Conservation (phyloP, 1,140 invertebrate genomes). For the Aphelenchoides fujianensis region DNA sequence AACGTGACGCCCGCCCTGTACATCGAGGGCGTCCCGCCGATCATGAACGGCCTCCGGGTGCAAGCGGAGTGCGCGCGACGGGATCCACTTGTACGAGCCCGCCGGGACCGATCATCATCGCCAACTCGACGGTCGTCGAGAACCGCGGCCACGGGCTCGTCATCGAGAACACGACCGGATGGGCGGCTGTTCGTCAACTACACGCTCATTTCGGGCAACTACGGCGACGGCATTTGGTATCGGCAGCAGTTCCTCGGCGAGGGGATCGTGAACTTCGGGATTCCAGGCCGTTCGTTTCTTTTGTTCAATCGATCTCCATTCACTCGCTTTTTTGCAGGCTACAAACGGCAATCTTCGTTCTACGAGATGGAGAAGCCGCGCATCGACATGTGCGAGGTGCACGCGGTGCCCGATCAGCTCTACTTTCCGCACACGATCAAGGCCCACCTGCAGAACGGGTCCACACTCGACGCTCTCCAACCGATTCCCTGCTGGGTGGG, state of each 20-base stretch:
- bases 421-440: slow-evolving; percentile 58
- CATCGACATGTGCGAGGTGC: slow-evolving; percentile 54
- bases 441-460: slow-evolving; percentile 53
- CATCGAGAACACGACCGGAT: slow-evolving; percentile 58
- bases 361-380: slow-evolving; percentile 52
- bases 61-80: slow-evolving; percentile 57
- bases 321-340: too few species aligned
- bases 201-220: slow-evolving; percentile 51
- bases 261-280: slow-evolving; percentile 7
- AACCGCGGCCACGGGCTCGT: slow-evolving; percentile 60
- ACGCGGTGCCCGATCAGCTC: slow-evolving; percentile 33
- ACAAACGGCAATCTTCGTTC: slow-evolving; percentile 39
- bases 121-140: slow-evolving; percentile 53
- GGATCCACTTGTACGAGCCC: slow-evolving; percentile 54
- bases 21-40: slow-evolving; percentile 60
- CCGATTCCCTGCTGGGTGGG: slow-evolving; percentile 56
- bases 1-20: slow-evolving; percentile 58
- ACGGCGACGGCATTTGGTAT: slow-evolving; percentile 61
- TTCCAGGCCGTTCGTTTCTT: slow-evolving; percentile 16
- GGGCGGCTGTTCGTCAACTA: slow-evolving; percentile 57
- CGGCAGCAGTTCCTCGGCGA: slow-evolving; percentile 20
- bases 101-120: slow-evolving; percentile 56
- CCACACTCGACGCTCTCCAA: slow-evolving; percentile 42
- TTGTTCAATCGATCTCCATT: too few species aligned
- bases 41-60: slow-evolving; percentile 61